Base-by-base conservation (phyloP, 2,113 vertebrate genomes). In the Argyrosomus japonicus region DNA sequence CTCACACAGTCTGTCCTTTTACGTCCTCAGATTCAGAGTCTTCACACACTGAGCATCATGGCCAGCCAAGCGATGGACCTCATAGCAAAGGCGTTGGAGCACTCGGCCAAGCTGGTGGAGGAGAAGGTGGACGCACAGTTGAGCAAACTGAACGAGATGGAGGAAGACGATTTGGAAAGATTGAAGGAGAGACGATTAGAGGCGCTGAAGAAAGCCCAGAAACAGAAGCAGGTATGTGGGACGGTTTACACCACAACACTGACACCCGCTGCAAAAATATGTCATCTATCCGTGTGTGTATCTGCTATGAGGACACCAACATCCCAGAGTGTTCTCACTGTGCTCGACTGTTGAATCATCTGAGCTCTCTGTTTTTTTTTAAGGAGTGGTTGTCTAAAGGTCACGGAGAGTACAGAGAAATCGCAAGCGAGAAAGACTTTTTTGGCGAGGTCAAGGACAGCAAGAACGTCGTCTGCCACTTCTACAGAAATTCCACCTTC, bases 361-460 rank as follows among this genome's bases (percentile, higher is more conserved):
- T 6, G 5, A 3, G 13, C 36, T 56, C 6, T 92, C 15, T 64
- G 13, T 53, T 90, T 92, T 81, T 54, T 89, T 92, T 81, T 15
- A 56, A 99, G 98, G 98, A 99, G 85, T 99, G 97, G 97, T 90
- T 99, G 87, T 97, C 96, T 58, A 99, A 99, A 96, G 98, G 98
- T 76, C 98, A 99, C 29, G 98, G 97, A 11, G 98, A 99, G 91
- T 99, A 98, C 69, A 95, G 92, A 93, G 98, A 99, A 94, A 95
- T 99, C 63, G 89, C 97, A 79, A 99, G 97, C 45, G 98, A 99
- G 89, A 97, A 95, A 94, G 98, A 99, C 54, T 99, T 99, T 92
- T 99, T 99, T 83, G 89, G 96, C 43, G 97, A 99, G 94, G 98
- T 98, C 68, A 99, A 99, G 91, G 97, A 98, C 25, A 99, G 96